These are phyloP conservation scores for Caenorhabditis sp. DNA, from an alignment of 2,888 invertebrate species.

Conservation along the genomic window DNA sequence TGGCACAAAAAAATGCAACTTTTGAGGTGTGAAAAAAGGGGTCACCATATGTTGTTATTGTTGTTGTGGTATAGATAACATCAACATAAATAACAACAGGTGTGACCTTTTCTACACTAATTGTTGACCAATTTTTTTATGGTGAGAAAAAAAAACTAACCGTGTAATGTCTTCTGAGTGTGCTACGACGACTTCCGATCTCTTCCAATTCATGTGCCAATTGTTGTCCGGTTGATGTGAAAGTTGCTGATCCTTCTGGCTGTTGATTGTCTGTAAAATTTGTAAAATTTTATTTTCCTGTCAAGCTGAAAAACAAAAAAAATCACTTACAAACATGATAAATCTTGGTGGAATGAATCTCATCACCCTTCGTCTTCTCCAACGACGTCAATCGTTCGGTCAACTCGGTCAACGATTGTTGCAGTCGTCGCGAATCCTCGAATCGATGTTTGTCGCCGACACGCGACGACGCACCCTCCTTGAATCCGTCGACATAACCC, in stretches of 20 bases:
- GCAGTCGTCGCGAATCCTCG: slow-evolving; percentile 66
- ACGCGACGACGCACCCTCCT: slow-evolving; percentile 64
- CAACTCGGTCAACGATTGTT: slow-evolving; percentile 68
- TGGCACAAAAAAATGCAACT: too few relatives aligned
- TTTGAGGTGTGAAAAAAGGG: too few relatives aligned
- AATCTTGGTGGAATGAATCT: slow-evolving; percentile 71
- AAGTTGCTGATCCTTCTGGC: slow-evolving; percentile 55
- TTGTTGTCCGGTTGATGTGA: slow-evolving; percentile 65
- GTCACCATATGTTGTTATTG: too few relatives aligned
- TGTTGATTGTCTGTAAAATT: slow-evolving; percentile 68
- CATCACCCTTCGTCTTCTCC: slow-evolving; percentile 68
- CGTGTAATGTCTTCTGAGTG: slow-evolving; percentile 70
- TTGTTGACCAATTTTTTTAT: background rate
- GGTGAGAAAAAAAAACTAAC: too few relatives aligned
- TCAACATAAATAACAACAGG: too few relatives aligned
- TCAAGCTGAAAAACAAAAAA: background rate
- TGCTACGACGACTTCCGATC: slow-evolving; percentile 63
- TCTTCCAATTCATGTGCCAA: slow-evolving; percentile 70
- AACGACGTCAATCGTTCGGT: slow-evolving; percentile 69
- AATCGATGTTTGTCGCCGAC: slow-evolving; percentile 52
- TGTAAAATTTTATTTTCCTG: background rate
- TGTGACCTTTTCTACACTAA: too few relatives aligned
- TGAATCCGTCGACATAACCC: slow-evolving; percentile 71
- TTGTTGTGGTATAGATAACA: too few relatives aligned
- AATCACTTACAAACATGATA: slow-evolving; percentile 70